Evolutionary conservation across 2,888 invertebrate species (phyloP), one percentile per base, ranked within the genome.

Genomic region (Taphrorychus bicolor): DNA sequence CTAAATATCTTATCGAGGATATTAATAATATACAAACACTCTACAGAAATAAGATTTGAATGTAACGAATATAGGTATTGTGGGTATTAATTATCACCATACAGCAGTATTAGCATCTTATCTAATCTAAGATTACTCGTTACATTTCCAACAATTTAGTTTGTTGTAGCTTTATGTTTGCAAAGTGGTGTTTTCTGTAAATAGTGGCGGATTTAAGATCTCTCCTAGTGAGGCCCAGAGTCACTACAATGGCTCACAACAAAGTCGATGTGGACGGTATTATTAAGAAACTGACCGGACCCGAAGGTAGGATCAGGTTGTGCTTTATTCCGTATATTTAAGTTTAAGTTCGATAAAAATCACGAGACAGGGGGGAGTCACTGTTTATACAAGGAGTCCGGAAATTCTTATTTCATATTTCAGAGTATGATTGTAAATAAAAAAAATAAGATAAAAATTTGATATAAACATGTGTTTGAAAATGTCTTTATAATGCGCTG

Each of bases 221-320:
- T 11, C 58, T 42, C 53, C 23, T 32, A 17, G 42, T 45, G 19
- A 45, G 17, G 32, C 7, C 51, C 14, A 56, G 63, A 40, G 63
- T 45, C 52, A 42, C 5, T 17, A 54, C 42, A 16, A 68, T 68
- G 68, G 52, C 68, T 17, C 52, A 53, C 7, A 9, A n/a, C 3
- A 68, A 21, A 16, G 5, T 73, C 5, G 66, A 76, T 57, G 73
- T 77, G 19, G 77, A 77, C 54, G 70, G 69, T 69, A 72, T 77
- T 24, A 76, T 77, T 21, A 70, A 71, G 65, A 75, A 69, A 58
- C 63, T 77, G 24, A 72, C 74, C 24, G 40, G 70, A 22, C 71
- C 73, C 32, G 72, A 72, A 58, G 73, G 77, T 76, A 74, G 71
- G 71, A 67, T 16, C 7, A 23, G 16, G 14, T 52, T 17, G 17